These are phyloP conservation scores for Microtus richardsoni DNA, from an alignment of 2,113 vertebrate genomes.

Conservation along the genomic window DNA sequence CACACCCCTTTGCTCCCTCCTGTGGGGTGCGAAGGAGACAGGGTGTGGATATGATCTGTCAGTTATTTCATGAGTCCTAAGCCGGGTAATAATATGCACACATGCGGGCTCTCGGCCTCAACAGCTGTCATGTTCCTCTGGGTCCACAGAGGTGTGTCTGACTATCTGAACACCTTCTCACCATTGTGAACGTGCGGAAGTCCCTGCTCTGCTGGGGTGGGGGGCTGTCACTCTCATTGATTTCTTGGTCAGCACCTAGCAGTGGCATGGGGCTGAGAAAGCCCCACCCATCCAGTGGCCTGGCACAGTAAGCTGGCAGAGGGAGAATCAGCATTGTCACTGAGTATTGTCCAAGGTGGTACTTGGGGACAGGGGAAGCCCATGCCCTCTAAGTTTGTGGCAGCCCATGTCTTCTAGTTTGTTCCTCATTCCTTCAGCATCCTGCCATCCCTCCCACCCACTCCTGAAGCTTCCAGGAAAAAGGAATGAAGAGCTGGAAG, in stretches of 20 bases:
- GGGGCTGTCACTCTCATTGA: not conserved
- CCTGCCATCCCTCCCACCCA: not conserved
- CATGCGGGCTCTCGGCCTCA: rapidly evolving
- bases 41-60: not conserved
- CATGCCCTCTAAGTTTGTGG: not conserved
- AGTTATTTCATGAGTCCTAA: not conserved
- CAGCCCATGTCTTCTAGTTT: not conserved
- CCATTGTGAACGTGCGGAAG: rapidly evolving
- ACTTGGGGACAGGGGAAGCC: not conserved
- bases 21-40: not conserved
- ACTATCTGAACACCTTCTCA: not conserved
- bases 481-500: not conserved
- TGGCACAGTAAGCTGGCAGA: not conserved
- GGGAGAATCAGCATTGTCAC: not conserved
- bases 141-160: not conserved
- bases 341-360: not conserved
- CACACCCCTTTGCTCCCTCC: not conserved
- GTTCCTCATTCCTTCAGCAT: not conserved
- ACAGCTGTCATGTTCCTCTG: not conserved
- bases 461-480: not conserved
- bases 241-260: not conserved
- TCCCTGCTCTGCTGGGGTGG: rapidly evolving
- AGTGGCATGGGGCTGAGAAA: not conserved
- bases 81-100: not conserved
- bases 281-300: not conserved